Percentiles rank a stretch among this genome's conserved stretches.
These are phyloP conservation scores for Drosophila yakuba DNA, from an alignment of 1,140 invertebrate species.

Conservation along the genomic window DNA sequence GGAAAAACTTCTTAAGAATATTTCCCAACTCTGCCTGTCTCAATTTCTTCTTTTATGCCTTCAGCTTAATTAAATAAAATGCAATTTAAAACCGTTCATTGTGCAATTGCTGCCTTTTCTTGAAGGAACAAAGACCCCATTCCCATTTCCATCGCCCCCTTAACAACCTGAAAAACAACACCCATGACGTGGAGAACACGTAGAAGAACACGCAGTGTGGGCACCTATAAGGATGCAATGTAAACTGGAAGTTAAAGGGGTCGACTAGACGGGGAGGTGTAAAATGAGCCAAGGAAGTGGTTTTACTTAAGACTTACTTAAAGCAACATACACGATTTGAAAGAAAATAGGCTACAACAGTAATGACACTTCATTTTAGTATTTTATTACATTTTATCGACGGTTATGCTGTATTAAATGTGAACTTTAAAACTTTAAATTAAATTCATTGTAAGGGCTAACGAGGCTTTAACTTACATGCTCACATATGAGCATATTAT, in stretches of 20 bases:
- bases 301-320: constrained; percentile 42
- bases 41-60: constrained; percentile 45
- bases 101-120: constrained; percentile 51
- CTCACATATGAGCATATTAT: constrained; percentile 79
- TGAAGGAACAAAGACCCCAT: constrained; percentile 19
- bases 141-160: constrained; percentile 11
- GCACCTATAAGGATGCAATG: constrained; percentile 68
- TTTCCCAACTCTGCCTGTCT: constrained; percentile 6
- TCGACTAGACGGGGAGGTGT: too few species aligned
- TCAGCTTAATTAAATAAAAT: constrained; percentile 73
- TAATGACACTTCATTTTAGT: too few species aligned
- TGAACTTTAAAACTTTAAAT: neutral
- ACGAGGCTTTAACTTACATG: constrained; percentile 20
- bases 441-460: neutral
- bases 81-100: constrained; percentile 73
- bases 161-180: constrained; percentile 68
- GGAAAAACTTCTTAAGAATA: constrained; percentile 34
- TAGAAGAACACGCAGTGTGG: constrained; percentile 12
- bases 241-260: constrained; percentile 13
- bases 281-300: constrained; percentile 13
- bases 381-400: neutral
- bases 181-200: constrained; percentile 40
- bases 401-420: neutral
- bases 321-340: neutral
- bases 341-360: neutral